phyloP scores from a whole-genome alignment of 2,797 vertebrate species.

The Gila robusta region DNA sequence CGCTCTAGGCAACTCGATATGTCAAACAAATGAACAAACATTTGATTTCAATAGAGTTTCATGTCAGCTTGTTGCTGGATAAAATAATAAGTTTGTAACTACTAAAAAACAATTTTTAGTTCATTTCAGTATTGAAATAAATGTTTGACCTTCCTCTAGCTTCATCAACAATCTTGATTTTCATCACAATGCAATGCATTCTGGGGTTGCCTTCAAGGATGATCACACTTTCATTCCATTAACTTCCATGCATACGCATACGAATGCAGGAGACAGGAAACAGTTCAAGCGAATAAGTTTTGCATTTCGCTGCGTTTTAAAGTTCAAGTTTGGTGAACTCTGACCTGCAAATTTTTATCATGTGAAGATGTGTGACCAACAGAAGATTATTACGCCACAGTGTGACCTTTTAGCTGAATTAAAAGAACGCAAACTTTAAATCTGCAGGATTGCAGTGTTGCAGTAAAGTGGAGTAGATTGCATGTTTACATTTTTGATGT shows the following conservation, averaged over 20 bases:
- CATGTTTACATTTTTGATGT: background rate
- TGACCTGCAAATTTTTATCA: background rate
- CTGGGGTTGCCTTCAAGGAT: background rate
- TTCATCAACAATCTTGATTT: background rate
- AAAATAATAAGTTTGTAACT: background rate
- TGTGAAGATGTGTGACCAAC: background rate
- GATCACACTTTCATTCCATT: background rate
- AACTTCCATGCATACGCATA: background rate
- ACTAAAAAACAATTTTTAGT: background rate
- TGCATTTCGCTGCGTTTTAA: background rate
- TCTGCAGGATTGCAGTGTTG: background rate
- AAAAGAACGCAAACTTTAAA: background rate
- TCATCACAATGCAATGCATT: background rate
- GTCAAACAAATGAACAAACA: background rate
- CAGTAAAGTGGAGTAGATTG: background rate
- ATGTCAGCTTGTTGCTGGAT: background rate
- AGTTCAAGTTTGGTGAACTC: background rate
- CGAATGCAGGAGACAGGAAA: background rate
- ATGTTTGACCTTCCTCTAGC: background rate
- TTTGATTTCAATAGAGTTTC: background rate
- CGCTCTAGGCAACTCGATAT: background rate
- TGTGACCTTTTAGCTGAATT: background rate
- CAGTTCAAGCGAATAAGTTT: background rate
- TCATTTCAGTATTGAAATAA: background rate
- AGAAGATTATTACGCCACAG: background rate